These are phyloP conservation scores for Proctacanthus coquilletti DNA, from an alignment of 1,140 invertebrate genomes.

Conservation along the genomic window DNA sequence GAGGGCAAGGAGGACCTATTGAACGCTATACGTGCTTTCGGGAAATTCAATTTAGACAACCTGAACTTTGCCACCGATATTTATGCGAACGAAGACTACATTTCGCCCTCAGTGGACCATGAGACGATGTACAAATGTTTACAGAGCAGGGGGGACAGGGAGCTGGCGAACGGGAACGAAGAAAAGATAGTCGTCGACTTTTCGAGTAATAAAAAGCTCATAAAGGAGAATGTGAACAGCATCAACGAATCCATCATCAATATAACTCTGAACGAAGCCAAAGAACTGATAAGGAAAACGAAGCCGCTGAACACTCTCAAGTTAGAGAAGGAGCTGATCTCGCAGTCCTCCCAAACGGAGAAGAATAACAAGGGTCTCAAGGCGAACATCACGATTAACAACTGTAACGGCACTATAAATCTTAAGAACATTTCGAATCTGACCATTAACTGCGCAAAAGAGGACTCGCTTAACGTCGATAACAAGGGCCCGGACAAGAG, in stretches of 20 bases:
- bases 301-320: constrained; percentile 22
- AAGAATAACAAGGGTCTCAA: constrained; percentile 8
- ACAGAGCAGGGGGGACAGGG: constrained; percentile 5
- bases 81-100: constrained; percentile 23
- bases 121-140: constrained; percentile 31
- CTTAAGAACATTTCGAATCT: constrained; percentile 26
- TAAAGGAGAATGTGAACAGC: constrained; percentile 18
- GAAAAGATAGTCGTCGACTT: constrained; percentile 37
- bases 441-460: constrained; percentile 25
- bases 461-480: constrained; percentile 20
- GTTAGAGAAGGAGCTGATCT: constrained; percentile 24
- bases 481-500: constrained; percentile 2
- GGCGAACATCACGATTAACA: constrained; percentile 28
- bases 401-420: constrained; percentile 28
- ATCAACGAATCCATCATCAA: constrained; percentile 24
- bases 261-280: constrained; percentile 23
- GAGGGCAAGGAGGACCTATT: constrained; percentile 27
- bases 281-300: constrained; percentile 19
- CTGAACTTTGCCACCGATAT: constrained; percentile 16
- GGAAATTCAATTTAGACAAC: constrained; percentile 30
- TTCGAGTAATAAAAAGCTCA: constrained; percentile 25
- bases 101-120: constrained; percentile 22
- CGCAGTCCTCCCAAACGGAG: constrained; percentile 23
- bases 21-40: constrained; percentile 31
- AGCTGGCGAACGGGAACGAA: constrained; percentile 23